Percentiles rank a stretch among this genome's conserved stretches.
Evolutionary conservation across 2,888 invertebrate genomes (phyloP).

Genomic region (Liodrosophila aerea): DNA sequence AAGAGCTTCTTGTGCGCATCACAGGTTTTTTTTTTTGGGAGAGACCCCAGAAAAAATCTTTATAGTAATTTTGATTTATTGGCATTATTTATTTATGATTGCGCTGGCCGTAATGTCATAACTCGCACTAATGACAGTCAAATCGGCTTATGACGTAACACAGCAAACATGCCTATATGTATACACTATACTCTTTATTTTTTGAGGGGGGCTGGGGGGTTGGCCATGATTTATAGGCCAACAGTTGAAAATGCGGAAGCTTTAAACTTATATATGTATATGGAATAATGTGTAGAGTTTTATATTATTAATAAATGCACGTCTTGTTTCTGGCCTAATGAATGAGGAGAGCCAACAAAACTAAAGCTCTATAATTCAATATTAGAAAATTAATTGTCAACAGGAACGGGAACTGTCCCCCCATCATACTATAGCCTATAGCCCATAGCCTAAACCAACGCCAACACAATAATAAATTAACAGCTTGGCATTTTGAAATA

Average conservation of each 20-base stretch:
- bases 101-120: slow-evolving; percentile 36
- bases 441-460: slow-evolving; percentile 34
- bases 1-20: slow-evolving; percentile 19
- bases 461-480: slow-evolving; percentile 49
- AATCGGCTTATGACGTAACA: slow-evolving; percentile 75
- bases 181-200: slow-evolving; percentile 5
- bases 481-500: slow-evolving; percentile 21
- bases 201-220: slow-evolving; percentile 1
- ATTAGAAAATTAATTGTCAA: slow-evolving; percentile 12
- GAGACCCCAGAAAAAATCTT: slow-evolving; percentile 34
- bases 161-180: slow-evolving; percentile 2
- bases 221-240: slow-evolving; percentile 58
- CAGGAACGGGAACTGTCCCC: slow-evolving; percentile 25
- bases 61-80: slow-evolving; percentile 67
- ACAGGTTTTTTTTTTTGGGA: not conserved
- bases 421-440: no score
- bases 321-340: slow-evolving; percentile 39
- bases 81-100: slow-evolving; percentile 57
- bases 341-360: slow-evolving; percentile 39
- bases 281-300: slow-evolving; percentile 52
- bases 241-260: slow-evolving; percentile 55
- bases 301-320: slow-evolving; percentile 48
- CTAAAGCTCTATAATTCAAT: slow-evolving; percentile 12
- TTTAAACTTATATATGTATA: slow-evolving; percentile 40
- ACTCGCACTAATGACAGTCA: slow-evolving; percentile 62